phyloP scores from a whole-genome alignment of 2,797 vertebrate genomes.

The Hylomyscus alleni region DNA sequence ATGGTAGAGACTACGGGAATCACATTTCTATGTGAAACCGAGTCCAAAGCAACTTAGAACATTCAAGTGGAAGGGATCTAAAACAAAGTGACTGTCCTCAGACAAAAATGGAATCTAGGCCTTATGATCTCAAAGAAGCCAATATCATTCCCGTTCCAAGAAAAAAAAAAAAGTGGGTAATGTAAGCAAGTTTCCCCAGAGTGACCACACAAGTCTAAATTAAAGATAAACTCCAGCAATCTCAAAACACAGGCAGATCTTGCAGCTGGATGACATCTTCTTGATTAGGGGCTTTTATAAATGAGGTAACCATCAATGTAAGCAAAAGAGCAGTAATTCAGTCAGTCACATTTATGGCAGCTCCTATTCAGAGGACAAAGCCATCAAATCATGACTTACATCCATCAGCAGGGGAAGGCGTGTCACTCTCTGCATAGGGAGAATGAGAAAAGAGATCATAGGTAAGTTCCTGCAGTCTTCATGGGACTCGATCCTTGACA shows the following conservation, averaged over 20 bases:
- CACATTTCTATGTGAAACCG: neutral
- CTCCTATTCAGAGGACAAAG: neutral
- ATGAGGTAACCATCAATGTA: neutral
- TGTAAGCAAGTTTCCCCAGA: neutral
- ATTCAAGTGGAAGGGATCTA: neutral
- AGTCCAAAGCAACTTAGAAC: neutral
- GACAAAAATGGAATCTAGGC: neutral
- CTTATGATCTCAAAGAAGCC: neutral
- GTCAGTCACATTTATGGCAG: neutral
- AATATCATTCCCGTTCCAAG: neutral
- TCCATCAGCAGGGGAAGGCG: slow-evolving; percentile 98
- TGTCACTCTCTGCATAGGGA: slow-evolving; percentile 99
- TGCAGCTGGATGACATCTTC: neutral
- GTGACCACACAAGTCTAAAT: neutral
- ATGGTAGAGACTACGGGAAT: neutral
- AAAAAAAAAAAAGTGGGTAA: neutral
- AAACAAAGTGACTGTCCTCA: neutral
- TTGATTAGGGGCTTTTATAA: neutral
- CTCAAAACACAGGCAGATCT: neutral
- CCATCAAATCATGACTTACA: slow-evolving; percentile 89
- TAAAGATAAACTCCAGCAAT: neutral
- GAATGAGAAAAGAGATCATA: slow-evolving; percentile 99
- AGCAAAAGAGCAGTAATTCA: neutral
- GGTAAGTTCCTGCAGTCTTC: slow-evolving; percentile 96
- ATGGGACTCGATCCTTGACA: slow-evolving; percentile 94